Evolutionary conservation across 2,113 vertebrate genomes (phyloP).

Genomic region (Pelecanoides urinatrix): DNA sequence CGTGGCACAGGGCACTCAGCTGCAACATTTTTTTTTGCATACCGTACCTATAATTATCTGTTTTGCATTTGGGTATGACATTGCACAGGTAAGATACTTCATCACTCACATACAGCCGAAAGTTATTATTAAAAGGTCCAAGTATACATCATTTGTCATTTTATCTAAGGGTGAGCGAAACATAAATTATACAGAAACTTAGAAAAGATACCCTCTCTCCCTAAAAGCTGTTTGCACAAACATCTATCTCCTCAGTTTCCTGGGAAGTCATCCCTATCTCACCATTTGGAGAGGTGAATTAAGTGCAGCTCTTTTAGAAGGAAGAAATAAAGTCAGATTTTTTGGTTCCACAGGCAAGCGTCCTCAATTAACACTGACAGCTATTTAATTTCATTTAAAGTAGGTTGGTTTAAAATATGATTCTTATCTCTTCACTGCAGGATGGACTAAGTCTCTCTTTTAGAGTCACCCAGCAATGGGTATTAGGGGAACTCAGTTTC

Average conservation of each 20-base stretch:
- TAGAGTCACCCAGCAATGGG: slow-evolving; percentile 39
- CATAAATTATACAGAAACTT: background rate
- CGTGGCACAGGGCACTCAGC: background rate
- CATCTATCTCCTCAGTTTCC: background rate
- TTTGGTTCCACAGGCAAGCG: background rate
- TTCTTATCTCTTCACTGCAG: background rate
- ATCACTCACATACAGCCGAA: fast-evolving
- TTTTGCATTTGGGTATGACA: background rate
- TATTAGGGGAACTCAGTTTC: slow-evolving; percentile 23
- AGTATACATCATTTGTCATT: background rate
- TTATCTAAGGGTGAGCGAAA: background rate
- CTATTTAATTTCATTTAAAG: slow-evolving; percentile 55
- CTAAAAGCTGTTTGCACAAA: background rate
- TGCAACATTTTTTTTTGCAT: background rate
- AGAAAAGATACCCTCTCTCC: background rate
- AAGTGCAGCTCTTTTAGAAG: background rate
- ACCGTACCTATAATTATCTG: background rate
- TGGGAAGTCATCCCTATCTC: background rate
- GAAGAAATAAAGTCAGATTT: background rate
- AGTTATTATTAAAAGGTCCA: background rate
- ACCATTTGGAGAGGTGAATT: background rate
- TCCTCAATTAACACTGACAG: slow-evolving; percentile 46
- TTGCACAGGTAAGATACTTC: background rate
- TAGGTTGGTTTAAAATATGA: slow-evolving; percentile 42
- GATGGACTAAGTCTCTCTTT: slow-evolving; percentile 32